phyloP scores from a whole-genome alignment of 2,113 vertebrate genomes.

The Platycercus adscitus region DNA sequence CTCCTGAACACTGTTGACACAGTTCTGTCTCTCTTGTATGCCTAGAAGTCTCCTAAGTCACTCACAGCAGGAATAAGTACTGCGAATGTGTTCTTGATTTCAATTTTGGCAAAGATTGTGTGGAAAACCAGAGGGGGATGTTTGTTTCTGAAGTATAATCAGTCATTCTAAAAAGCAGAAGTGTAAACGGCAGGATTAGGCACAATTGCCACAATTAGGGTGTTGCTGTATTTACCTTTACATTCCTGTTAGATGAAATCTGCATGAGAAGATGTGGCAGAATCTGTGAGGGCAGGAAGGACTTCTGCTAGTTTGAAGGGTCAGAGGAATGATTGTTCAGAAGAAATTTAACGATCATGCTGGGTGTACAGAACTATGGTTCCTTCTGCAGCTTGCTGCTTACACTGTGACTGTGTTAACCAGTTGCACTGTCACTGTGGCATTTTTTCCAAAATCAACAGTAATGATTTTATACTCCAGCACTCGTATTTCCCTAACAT shows the following conservation, averaged over 20 bases:
- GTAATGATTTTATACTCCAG: background rate
- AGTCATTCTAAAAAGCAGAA: background rate
- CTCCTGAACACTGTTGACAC: fast-evolving
- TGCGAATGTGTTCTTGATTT: background rate
- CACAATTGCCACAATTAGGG: background rate
- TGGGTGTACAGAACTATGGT: background rate
- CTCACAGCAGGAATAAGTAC: background rate
- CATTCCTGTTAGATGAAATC: background rate
- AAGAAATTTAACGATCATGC: background rate
- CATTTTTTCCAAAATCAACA: background rate
- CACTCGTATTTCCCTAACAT: background rate
- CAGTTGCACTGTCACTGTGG: background rate
- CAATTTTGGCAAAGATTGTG: background rate
- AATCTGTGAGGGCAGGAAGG: background rate
- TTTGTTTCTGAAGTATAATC: background rate
- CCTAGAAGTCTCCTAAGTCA: background rate
- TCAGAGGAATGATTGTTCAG: background rate
- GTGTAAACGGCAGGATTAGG: background rate
- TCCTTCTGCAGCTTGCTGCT: background rate
- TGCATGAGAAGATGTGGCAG: background rate
- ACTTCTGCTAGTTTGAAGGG: background rate
- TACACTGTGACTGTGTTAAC: background rate
- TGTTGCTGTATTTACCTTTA: background rate
- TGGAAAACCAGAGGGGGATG: background rate
- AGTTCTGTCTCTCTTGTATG: background rate